A percentile compares a stretch with the other conserved stretches of the same genome.
Evolutionary conservation across 2,797 vertebrate species (phyloP).

Genomic region (Muscicapa comitata): DNA sequence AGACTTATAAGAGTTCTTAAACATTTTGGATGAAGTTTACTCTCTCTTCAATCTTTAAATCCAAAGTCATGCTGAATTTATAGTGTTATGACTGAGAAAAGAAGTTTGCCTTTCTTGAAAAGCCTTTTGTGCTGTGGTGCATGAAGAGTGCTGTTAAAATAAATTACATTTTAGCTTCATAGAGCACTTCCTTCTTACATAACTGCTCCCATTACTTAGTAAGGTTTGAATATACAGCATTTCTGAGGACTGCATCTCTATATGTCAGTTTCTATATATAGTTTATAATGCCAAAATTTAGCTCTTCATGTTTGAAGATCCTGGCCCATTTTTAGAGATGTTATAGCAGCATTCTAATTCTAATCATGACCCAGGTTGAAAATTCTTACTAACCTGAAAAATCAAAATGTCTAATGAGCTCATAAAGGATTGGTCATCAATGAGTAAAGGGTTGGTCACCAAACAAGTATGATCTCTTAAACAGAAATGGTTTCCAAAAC

Average conservation of each 20-base stretch:
- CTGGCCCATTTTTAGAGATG: background rate
- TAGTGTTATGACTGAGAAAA: background rate
- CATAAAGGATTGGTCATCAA: background rate
- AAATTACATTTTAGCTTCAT: background rate
- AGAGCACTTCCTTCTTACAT: background rate
- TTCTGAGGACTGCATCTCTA: background rate
- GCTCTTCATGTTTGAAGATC: background rate
- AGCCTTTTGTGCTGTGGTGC: background rate
- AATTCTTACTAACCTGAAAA: background rate
- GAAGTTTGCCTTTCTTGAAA: constrained; percentile 5
- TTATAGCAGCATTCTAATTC: background rate
- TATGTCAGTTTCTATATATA: background rate
- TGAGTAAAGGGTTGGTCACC: background rate
- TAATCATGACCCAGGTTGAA: background rate
- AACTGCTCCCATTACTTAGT: background rate
- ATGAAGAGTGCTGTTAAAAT: background rate
- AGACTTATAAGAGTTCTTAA: background rate
- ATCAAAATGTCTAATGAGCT: background rate
- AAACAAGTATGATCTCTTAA: background rate
- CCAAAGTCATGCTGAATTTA: background rate
- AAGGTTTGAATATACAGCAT: background rate
- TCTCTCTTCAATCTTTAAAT: background rate
- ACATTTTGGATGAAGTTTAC: background rate
- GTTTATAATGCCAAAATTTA: background rate
- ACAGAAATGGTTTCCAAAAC: background rate